Conservation (phyloP, 1,140 invertebrate genomes). For the Drosophila pectinifera region DNA sequence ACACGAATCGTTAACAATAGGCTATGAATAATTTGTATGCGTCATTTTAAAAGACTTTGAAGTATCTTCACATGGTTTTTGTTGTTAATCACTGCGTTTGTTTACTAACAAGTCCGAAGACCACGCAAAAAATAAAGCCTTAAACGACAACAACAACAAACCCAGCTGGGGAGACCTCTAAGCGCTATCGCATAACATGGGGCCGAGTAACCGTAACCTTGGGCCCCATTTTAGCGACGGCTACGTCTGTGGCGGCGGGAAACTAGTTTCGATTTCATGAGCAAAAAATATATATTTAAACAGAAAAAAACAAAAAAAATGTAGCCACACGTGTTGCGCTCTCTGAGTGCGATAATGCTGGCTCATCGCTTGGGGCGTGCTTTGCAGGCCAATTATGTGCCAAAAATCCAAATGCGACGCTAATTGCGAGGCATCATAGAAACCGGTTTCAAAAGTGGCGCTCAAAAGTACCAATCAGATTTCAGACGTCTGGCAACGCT, state of each 20-base stretch:
- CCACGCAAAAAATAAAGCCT: constrained; percentile 33
- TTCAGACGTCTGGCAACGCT: constrained; percentile 9
- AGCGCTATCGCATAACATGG: constrained; percentile 56
- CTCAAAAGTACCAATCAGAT: background rate
- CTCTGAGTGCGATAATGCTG: constrained; percentile 10
- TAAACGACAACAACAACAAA: constrained; percentile 50
- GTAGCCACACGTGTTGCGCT: constrained; percentile 35
- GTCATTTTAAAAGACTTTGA: background rate
- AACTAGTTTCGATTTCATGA: constrained; percentile 66
- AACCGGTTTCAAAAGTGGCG: constrained; percentile 31
- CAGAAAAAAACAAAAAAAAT: constrained; percentile 9
- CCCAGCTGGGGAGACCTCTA: constrained; percentile 32
- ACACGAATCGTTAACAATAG: background rate
- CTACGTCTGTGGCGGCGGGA: constrained; percentile 51
- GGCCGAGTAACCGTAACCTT: constrained; percentile 43
- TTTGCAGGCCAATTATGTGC: constrained; percentile 28
- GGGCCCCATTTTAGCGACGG: constrained; percentile 51
- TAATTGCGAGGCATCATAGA: background rate
- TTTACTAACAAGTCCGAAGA: constrained; percentile 44
- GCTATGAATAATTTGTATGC: background rate
- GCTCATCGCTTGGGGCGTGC: constrained; percentile 20
- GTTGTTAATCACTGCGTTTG: constrained; percentile 35
- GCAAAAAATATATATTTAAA: constrained; percentile 17
- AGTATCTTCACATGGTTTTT: background rate
- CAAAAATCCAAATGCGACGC: constrained; percentile 6